These are phyloP conservation scores for Lota lota DNA, from an alignment of 2,113 vertebrate genomes.

Conservation along the genomic window DNA sequence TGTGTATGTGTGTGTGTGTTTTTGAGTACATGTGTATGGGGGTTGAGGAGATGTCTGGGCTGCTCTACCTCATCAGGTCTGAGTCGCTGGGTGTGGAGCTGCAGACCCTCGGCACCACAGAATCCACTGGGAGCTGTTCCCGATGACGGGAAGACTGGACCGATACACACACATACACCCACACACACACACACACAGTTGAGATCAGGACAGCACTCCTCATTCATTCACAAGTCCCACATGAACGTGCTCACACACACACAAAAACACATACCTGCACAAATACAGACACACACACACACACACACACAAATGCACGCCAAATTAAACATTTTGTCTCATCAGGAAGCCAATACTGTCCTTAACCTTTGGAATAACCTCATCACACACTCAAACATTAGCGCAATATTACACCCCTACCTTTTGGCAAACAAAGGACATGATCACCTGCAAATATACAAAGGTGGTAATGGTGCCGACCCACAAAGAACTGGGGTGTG, in stretches of 20 bases:
- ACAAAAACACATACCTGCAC: neutral
- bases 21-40: neutral
- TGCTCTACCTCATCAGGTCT: conserved; percentile 48
- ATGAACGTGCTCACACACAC: neutral
- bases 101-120: conserved; percentile 60
- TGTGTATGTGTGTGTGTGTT: conserved; percentile 29
- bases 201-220: neutral
- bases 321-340: too few species aligned
- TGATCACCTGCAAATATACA: neutral
- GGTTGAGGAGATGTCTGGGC: conserved; percentile 35
- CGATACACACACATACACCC: neutral
- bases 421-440: neutral
- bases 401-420: too few species aligned
- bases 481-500: neutral
- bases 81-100: conserved; percentile 45
- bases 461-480: too few species aligned
- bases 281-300: neutral
- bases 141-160: conserved; percentile 46
- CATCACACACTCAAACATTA: too few species aligned
- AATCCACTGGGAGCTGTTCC: conserved; percentile 42
- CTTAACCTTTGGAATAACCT: too few species aligned
- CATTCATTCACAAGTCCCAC: neutral
- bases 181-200: neutral
- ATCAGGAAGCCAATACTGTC: too few species aligned
- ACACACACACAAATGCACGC: too few species aligned